Evolutionary conservation across 2,888 invertebrate species (phyloP).

Genomic region (Fabriciana adippe): DNA sequence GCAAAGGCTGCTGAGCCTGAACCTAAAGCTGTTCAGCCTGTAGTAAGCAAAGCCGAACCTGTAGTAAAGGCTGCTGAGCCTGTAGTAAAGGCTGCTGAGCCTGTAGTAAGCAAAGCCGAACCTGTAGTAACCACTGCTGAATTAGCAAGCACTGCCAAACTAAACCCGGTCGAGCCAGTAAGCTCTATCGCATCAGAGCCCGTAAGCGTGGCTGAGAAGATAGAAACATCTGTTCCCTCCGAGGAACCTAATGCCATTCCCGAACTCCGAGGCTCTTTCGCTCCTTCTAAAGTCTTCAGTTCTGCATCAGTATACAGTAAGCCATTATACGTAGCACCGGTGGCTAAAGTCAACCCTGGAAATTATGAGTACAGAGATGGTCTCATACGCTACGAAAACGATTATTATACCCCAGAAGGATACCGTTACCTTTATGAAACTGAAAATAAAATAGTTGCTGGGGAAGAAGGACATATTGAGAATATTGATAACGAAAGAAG

Average conservation of each 20-base stretch:
- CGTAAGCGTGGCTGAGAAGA: no score
- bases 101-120: no score
- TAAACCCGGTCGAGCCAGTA: background rate
- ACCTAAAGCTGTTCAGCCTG: no score
- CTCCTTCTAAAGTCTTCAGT: constrained; percentile 16
- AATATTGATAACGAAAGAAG: constrained; percentile 53
- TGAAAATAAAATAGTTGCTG: constrained; percentile 73
- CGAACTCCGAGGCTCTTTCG: constrained; percentile 19
- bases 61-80: no score
- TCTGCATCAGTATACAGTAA: constrained; percentile 20
- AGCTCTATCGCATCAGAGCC: background rate
- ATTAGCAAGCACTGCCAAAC: no score
- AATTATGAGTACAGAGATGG: constrained; percentile 65
- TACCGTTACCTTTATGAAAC: constrained; percentile 77
- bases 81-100: no score
- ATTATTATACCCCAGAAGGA: constrained; percentile 60
- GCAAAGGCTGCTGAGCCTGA: no score
- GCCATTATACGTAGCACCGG: constrained; percentile 22
- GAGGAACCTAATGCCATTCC: constrained; percentile 4
- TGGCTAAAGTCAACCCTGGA: constrained; percentile 20
- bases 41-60: no score
- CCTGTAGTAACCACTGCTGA: no score
- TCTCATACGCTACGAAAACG: constrained; percentile 68
- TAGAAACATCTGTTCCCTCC: background rate
- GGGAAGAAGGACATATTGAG: constrained; percentile 68